phyloP scores from a whole-genome alignment of 2,113 vertebrate genomes.

The Rhea pennata region DNA sequence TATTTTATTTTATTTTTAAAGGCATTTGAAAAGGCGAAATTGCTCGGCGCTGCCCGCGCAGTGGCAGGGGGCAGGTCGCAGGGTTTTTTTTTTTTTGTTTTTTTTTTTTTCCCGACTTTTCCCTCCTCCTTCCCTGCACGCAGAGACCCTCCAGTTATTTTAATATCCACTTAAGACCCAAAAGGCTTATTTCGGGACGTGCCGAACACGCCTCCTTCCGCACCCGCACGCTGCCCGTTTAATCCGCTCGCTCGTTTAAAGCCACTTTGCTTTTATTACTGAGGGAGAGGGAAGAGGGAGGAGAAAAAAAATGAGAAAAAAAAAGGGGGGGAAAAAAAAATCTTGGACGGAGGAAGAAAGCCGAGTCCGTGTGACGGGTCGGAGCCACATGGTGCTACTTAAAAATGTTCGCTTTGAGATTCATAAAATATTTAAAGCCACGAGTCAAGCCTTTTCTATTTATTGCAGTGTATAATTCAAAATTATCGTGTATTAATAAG shows the following conservation, averaged over 20 bases:
- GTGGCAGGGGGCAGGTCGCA: no score
- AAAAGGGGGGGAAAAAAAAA: no score
- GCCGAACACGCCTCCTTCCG: background rate
- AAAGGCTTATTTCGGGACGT: background rate
- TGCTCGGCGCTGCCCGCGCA: no score
- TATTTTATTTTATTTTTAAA: no score
- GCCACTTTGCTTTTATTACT: background rate
- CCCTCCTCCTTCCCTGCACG: background rate
- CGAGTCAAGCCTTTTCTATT: conserved; percentile 53
- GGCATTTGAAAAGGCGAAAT: background rate
- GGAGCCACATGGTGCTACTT: background rate
- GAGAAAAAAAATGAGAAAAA: no score
- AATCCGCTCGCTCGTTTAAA: background rate
- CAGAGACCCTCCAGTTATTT: background rate
- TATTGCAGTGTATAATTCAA: conserved; percentile 64
- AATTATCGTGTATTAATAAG: conserved; percentile 64
- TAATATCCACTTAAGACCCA: background rate
- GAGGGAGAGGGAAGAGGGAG: no score
- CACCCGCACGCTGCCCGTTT: background rate
- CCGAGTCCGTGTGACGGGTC: background rate
- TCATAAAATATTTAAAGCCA: conserved; percentile 33
- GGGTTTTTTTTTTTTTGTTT: no score
- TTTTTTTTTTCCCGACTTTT: background rate
- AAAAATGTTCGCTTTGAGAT: background rate
- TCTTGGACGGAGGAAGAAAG: background rate